Evolutionary conservation across 2,797 vertebrate genomes (phyloP).

Genomic region (Tiaroga cobitis): DNA sequence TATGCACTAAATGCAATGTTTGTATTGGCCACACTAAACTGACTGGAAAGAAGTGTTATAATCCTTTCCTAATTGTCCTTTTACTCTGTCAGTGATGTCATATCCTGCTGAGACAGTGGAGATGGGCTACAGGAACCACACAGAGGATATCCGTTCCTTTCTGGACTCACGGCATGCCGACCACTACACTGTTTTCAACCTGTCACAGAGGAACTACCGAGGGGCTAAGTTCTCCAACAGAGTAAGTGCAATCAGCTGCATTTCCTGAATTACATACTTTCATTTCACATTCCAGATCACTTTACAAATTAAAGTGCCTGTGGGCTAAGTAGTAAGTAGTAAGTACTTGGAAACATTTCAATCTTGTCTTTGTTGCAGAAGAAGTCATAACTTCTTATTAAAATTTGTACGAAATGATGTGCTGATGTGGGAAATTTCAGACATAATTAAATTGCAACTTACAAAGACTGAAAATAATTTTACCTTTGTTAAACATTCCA

Average conservation of each 20-base stretch:
- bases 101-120: conserved; percentile 95
- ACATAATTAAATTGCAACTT: neutral
- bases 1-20: neutral
- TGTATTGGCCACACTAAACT: neutral
- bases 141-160: conserved; percentile 96
- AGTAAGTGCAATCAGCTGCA: conserved; percentile 75
- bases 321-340: neutral
- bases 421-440: neutral
- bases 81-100: conserved; percentile 87
- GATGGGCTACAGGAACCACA: conserved; percentile 95
- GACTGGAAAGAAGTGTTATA: neutral
- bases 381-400: neutral
- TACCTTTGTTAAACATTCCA: neutral
- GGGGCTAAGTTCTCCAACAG: conserved; percentile 98
- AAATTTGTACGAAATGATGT: neutral
- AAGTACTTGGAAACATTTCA: neutral
- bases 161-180: conserved; percentile 95
- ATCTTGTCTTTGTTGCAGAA: neutral
- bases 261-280: conserved; percentile 9
- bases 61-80: conserved; percentile 3
- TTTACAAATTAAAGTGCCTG: neutral
- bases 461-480: neutral
- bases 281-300: neutral
- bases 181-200: conserved; percentile 98
- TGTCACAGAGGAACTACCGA: conserved; percentile 96